Percentiles rank a stretch among this genome's conserved stretches.
phyloP scores from a whole-genome alignment of 2,888 invertebrate species.

The Erebia epiphron region DNA sequence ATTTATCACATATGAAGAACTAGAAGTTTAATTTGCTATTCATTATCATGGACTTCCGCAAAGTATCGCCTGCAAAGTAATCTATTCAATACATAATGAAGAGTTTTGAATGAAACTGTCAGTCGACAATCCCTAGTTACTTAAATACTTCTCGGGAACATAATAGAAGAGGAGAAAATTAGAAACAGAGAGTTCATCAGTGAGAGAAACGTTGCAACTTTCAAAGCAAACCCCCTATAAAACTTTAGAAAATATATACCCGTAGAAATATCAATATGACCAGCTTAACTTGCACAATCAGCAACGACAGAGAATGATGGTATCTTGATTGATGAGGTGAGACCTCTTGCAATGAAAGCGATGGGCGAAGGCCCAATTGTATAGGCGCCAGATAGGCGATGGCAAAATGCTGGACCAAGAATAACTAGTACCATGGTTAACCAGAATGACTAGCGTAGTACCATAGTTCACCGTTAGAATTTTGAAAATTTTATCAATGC shows the following conservation, averaged over 20 bases:
- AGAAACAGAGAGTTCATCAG: not conserved
- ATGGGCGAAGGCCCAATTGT: slow-evolving; percentile 28
- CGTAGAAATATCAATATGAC: not conserved
- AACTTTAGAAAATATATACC: not conserved
- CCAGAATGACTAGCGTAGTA: slow-evolving; percentile 15
- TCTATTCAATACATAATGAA: too few relatives aligned
- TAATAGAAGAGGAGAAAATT: not conserved
- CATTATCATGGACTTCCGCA: too few relatives aligned
- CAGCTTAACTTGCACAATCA: slow-evolving; percentile 21
- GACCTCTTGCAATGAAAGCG: slow-evolving; percentile 32
- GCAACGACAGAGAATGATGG: slow-evolving; percentile 25
- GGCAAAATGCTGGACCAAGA: slow-evolving; percentile 17
- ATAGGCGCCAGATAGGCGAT: slow-evolving; percentile 7
- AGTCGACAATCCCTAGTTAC: too few relatives aligned
- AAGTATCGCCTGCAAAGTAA: too few relatives aligned
- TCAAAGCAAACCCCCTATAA: not conserved
- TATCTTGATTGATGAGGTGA: slow-evolving; percentile 32
- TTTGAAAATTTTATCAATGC: not conserved
- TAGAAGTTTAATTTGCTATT: too few relatives aligned
- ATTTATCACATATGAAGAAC: too few relatives aligned
- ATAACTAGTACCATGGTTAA: not conserved
- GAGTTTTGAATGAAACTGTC: too few relatives aligned
- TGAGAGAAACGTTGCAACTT: not conserved
- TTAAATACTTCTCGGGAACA: not conserved
- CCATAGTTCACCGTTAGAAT: not conserved